Evolutionary conservation across 2,113 vertebrate genomes (phyloP), one percentile per base, ranked within the genome.

Genomic region (Smithornis capensis): DNA sequence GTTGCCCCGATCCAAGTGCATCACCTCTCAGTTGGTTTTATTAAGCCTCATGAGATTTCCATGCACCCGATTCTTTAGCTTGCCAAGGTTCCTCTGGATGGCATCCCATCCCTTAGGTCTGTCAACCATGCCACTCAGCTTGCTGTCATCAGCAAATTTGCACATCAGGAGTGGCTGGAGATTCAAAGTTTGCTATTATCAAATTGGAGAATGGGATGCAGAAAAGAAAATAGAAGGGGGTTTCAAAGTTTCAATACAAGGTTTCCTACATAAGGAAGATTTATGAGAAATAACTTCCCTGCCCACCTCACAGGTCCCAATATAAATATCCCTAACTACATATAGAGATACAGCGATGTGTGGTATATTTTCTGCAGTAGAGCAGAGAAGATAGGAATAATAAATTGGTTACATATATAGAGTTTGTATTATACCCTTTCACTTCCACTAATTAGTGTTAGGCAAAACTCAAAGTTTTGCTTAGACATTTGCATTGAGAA

Each of bases 41-140:
- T 42, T 71, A 1, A 73, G 64, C 5, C 14, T 50, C 50, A 57
- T 8, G 6, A 37, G 1, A 42, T 64, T 64, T 14, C 42, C 25
- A 18, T 35, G 10, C 7, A 4, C 17, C 13, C 31, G 31, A 5
- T 14, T 35, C 16, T 27, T 0, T 0, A 50, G 27, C 0, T 35
- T 80, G 11, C 9, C 37, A 23, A 19, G 33, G 12, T 52, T 33
- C 22, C 37, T 57, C 77, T 44, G 28, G 22, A 59, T 28, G 19
- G 5, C 44, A 67, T 24, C 52, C 7, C 0, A 0, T 0, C 15
- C 3, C 52, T 59, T 60, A 60, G 28, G 24, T 25, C 18, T 23
- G 12, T 24, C 18, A 59, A 38, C 28, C 6, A 10, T 24, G 45
- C 19, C 19, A 16, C 7, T 9, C 6, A 8, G n/a, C 9, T 25